Conservation (phyloP, 1,140 invertebrate species). For the Trypoxylus dichotomus region DNA sequence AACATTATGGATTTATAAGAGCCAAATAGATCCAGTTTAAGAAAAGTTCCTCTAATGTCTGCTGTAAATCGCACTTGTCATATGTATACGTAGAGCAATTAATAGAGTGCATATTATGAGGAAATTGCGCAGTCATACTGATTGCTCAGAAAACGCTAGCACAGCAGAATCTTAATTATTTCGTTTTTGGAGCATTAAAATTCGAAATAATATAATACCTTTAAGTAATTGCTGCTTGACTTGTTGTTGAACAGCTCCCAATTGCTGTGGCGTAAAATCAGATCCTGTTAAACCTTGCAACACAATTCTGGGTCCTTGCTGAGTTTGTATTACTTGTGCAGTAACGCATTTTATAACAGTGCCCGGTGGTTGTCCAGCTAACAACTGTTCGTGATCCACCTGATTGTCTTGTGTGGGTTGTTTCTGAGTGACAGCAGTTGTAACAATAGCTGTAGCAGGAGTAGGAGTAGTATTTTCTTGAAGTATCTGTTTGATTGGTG, state of each 20-base stretch:
- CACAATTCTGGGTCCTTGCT: slow-evolving; percentile 80
- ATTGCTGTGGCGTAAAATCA: slow-evolving; percentile 77
- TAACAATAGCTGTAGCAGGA: slow-evolving; percentile 7
- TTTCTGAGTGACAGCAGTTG: slow-evolving; percentile 8
- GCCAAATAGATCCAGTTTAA: too few species aligned
- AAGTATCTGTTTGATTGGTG: slow-evolving; percentile 31
- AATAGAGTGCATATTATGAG: background rate
- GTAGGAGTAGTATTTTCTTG: slow-evolving; percentile 25
- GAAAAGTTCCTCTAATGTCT: too few species aligned
- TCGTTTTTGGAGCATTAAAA: too few species aligned
- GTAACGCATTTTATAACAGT: slow-evolving; percentile 85
- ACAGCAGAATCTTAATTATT: too few species aligned
- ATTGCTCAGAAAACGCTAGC: too few species aligned
- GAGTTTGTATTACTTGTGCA: slow-evolving; percentile 78
- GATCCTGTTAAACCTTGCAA: slow-evolving; percentile 80
- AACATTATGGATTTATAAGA: too few species aligned
- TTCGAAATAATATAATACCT: slow-evolving; percentile 60
- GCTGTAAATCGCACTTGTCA: too few species aligned
- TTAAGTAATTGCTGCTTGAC: slow-evolving; percentile 85
- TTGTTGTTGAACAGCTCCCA: slow-evolving; percentile 80
- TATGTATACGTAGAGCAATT: too few species aligned
- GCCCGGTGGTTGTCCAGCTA: slow-evolving; percentile 77
- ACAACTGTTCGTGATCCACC: slow-evolving; percentile 64
- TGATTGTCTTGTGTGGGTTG: slow-evolving; percentile 36
- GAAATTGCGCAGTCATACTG: background rate